These are phyloP conservation scores for Zaprionus obscuricornis DNA, from an alignment of 2,888 invertebrate species.

Conservation along the genomic window DNA sequence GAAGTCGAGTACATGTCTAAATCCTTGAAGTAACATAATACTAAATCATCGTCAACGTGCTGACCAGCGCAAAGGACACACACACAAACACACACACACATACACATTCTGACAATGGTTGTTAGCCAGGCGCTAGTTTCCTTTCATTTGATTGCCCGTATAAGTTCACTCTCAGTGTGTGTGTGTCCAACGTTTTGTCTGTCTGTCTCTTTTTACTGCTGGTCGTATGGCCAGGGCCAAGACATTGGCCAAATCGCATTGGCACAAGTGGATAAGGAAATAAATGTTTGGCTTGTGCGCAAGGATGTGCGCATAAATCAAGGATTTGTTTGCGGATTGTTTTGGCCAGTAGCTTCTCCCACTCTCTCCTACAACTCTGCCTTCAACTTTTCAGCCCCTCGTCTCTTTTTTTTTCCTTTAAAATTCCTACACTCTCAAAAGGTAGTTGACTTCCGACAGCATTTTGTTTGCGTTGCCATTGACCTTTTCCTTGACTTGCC, in stretches of 20 bases:
- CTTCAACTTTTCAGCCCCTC: background rate
- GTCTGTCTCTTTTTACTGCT: constrained; percentile 46
- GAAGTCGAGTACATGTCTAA: constrained; percentile 74
- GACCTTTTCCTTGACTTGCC: constrained; percentile 60
- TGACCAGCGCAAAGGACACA: constrained; percentile 22
- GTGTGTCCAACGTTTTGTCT: constrained; percentile 4
- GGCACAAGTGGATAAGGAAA: constrained; percentile 80
- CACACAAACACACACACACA: constrained; percentile 17
- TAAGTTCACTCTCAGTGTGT: constrained; percentile 19
- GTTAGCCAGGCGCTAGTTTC: constrained; percentile 66
- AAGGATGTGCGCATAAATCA: constrained; percentile 79
- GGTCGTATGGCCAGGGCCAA: constrained; percentile 56
- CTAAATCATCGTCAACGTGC: constrained; percentile 81
- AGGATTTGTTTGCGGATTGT: constrained; percentile 79
- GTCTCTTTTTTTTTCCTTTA: background rate
- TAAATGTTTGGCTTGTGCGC: constrained; percentile 76
- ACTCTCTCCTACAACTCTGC: background rate
- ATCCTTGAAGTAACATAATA: constrained; percentile 79
- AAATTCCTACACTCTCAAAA: constrained; percentile 18
- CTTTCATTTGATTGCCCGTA: constrained; percentile 69
- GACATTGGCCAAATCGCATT: constrained; percentile 66
- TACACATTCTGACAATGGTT: constrained; percentile 49
- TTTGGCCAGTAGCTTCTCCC: constrained; percentile 39
- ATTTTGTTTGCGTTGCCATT: constrained; percentile 53
- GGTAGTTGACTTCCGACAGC: constrained; percentile 60